phyloP scores from a whole-genome alignment of 2,113 vertebrate species.

The Perccottus glenii region DNA sequence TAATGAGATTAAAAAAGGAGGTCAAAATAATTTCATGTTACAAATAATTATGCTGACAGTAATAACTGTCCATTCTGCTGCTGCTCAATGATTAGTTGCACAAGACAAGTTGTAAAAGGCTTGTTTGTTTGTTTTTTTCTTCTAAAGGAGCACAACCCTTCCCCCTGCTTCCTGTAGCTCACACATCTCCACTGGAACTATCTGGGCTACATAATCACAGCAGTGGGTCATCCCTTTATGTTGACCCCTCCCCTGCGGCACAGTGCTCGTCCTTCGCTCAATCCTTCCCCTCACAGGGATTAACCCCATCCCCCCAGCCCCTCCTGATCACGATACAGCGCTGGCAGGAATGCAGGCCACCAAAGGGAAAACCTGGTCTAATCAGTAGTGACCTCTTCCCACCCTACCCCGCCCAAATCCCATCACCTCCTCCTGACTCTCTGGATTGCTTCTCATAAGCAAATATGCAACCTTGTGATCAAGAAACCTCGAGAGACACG shows the following conservation, averaged over 20 bases:
- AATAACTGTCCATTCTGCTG: neutral
- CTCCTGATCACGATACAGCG: slow-evolving; percentile 35
- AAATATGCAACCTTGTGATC: slow-evolving; percentile 65
- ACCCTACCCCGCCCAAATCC: slow-evolving; percentile 36
- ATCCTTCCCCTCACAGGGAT: slow-evolving; percentile 36
- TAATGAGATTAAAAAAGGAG: too few relatives aligned
- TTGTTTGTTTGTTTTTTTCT: slow-evolving; percentile 12
- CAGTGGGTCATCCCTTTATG: slow-evolving; percentile 46
- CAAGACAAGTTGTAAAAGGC: slow-evolving; percentile 21
- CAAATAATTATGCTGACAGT: neutral
- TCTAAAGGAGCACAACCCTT: neutral
- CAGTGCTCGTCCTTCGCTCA: slow-evolving; percentile 21
- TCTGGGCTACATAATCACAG: slow-evolving; percentile 26
- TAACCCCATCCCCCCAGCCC: slow-evolving; percentile 29
- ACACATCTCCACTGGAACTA: slow-evolving; percentile 14
- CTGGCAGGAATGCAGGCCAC: slow-evolving; percentile 54
- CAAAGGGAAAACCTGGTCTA: slow-evolving; percentile 54
- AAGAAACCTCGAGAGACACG: slow-evolving; percentile 49
- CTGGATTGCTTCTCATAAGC: slow-evolving; percentile 41
- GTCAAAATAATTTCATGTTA: too few relatives aligned
- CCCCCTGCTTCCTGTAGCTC: slow-evolving; percentile 45
- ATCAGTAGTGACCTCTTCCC: slow-evolving; percentile 42
- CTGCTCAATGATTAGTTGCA: slow-evolving; percentile 1
- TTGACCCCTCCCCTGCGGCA: slow-evolving; percentile 19
- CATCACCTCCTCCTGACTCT: slow-evolving; percentile 13